Evolutionary conservation across 2,888 invertebrate species (phyloP).

Genomic region (Papilio protenor): DNA sequence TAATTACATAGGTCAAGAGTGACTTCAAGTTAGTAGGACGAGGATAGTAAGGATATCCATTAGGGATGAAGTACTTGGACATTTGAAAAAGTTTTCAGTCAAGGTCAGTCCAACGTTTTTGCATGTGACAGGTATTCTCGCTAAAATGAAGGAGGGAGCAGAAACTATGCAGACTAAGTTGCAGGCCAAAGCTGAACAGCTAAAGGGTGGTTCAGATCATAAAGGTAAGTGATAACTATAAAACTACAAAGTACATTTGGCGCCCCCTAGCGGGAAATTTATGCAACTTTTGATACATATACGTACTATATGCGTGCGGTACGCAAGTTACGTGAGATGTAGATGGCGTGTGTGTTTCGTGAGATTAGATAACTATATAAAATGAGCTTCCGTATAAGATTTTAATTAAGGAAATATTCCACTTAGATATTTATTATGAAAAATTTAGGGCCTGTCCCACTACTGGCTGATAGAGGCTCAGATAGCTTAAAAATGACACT

Average conservation of each 20-base stretch:
- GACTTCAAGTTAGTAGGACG: too few relatives aligned
- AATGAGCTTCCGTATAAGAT: too few relatives aligned
- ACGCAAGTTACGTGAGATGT: not conserved
- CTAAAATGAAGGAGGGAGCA: conserved; percentile 98
- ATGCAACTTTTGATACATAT: not conserved
- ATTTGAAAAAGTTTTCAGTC: not conserved
- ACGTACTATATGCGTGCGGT: not conserved
- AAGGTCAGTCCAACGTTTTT: conserved; percentile 3
- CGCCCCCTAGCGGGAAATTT: too few relatives aligned
- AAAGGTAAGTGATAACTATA: conserved; percentile 77
- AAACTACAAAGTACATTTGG: not conserved
- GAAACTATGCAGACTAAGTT: conserved; percentile 96
- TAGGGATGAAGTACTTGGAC: too few relatives aligned
- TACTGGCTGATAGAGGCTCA: too few relatives aligned
- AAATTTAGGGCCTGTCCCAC: too few relatives aligned
- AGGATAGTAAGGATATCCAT: too few relatives aligned
- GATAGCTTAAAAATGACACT: too few relatives aligned
- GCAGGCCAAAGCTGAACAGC: conserved; percentile 96
- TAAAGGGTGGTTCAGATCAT: conserved; percentile 86
- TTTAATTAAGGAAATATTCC: not conserved
- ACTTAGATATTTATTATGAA: not conserved
- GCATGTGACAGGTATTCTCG: conserved; percentile 88
- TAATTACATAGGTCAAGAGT: too few relatives aligned
- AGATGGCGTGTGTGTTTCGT: not conserved
- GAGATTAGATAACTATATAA: not conserved